These are phyloP conservation scores for Cistogaster globosa DNA, from an alignment of 2,888 invertebrate genomes.

Conservation along the genomic window DNA sequence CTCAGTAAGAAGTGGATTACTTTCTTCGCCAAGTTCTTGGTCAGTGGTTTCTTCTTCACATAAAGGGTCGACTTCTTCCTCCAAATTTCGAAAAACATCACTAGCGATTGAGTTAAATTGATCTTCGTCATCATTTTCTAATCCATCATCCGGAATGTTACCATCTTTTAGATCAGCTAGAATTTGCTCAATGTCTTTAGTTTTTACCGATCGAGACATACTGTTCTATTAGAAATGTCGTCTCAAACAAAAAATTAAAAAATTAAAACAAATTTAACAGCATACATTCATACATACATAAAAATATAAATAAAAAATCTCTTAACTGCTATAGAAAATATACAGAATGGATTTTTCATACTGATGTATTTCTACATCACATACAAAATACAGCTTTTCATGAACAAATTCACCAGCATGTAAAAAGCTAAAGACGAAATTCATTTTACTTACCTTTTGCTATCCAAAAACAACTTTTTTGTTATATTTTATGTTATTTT, in stretches of 20 bases:
- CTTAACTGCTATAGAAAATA: too few relatives aligned
- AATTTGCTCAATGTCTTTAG: background rate
- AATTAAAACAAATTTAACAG: background rate
- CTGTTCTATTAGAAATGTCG: background rate
- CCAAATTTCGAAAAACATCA: background rate
- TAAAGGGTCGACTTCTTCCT: too few relatives aligned
- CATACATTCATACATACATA: too few relatives aligned
- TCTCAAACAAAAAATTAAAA: conserved; percentile 1
- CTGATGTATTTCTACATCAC: conserved; percentile 19
- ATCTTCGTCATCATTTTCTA: conserved; percentile 23
- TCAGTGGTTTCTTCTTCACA: too few relatives aligned
- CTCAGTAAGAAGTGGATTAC: too few relatives aligned
- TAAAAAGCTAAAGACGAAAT: background rate
- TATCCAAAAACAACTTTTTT: conserved; percentile 29
- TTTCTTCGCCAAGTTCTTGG: too few relatives aligned
- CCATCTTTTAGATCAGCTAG: conserved; percentile 19
- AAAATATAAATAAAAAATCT: too few relatives aligned
- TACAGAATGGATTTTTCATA: conserved; percentile 9
- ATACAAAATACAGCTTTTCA: background rate
- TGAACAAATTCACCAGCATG: background rate
- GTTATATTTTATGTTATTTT: conserved; percentile 8
- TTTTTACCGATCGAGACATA: background rate
- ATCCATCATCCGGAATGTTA: conserved; percentile 12
- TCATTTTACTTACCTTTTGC: background rate
- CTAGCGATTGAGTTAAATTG: conserved; percentile 5